Base-by-base conservation (phyloP, 1,140 invertebrate species). In the Drosophila tsacasi region DNA sequence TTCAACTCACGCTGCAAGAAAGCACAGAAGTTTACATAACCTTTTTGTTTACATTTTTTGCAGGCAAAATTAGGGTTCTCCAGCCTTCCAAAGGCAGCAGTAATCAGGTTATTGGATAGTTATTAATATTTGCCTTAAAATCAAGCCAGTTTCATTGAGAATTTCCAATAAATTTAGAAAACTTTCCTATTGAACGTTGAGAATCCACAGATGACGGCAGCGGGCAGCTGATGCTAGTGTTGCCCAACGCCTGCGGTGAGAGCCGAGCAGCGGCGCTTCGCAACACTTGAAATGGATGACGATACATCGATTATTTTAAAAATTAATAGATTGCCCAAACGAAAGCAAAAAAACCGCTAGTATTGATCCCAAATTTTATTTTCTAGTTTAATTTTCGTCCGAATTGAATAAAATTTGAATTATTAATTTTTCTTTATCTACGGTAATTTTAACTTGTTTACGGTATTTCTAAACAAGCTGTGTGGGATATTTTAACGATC, bases 1-100 rank as follows among this genome's bases (percentile, higher is more conserved):
- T 68, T 62, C 46, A 21, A 19, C 47, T 66, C 81, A 75, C 81
- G 75, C 85, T 90, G 85, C 61, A 90, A 90, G 55, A 78, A 37
- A 60, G 19, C 58, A 67, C 71, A 81, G 59, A 85, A 86, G 87
- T 92, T 92, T 92, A 92, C 87, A 92, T 92, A 92, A 92, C 91
- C 91, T 92, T 92, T 83, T 92, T 86, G 85, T 90, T 90, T 90
- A 90, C 85, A 81, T 81, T 76, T 84, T 90, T 19, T 35, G 44
- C 27, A 46, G 35, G 12, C 32, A 10, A 9, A 42, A 15, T 6
- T 6, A 7, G 15, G 2, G 44, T 32, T 19, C 17, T 2, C 7
- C 23, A 7, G 13, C 8, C 6, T 25, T 44, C 12, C 17, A 40
- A 44, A 25, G 27, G 21, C 10, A 2, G 32, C 6, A 39, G n/a